Conservation (phyloP, 2,113 vertebrate species). For the Hemiscyllium ocellatum region DNA sequence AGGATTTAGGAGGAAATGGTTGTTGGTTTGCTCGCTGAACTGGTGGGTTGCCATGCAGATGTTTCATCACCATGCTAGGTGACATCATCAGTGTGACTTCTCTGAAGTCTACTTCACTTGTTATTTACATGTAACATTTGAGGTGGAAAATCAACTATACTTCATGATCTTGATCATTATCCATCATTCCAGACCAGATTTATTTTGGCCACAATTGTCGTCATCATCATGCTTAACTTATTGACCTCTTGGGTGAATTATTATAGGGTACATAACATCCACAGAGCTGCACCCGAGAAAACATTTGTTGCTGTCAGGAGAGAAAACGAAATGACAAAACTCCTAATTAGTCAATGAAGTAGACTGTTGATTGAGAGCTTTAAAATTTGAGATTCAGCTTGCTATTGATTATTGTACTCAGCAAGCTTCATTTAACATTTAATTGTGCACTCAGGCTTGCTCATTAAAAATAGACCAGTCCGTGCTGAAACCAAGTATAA, state of each 20-base stretch:
- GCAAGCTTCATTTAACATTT: slow-evolving; percentile 18
- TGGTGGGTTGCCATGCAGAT: too few relatives aligned
- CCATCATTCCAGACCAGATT: background rate
- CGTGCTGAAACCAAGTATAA: background rate
- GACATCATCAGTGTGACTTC: too few relatives aligned
- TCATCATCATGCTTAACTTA: background rate
- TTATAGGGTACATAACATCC: background rate
- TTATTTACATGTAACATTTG: too few relatives aligned
- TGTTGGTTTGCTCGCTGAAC: too few relatives aligned
- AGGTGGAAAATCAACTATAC: background rate
- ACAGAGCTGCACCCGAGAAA: background rate
- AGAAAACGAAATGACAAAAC: background rate
- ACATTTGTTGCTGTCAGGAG: background rate
- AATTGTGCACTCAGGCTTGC: background rate
- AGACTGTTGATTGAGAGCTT: background rate
- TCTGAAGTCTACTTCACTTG: too few relatives aligned
- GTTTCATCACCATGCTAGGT: too few relatives aligned
- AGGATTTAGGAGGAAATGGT: background rate
- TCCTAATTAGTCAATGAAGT: background rate
- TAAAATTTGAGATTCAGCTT: background rate
- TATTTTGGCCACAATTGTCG: background rate
- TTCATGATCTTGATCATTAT: background rate
- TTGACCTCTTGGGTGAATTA: background rate
- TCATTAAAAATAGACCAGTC: slow-evolving; percentile 8
- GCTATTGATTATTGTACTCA: background rate